A percentile compares a stretch with the other conserved stretches of the same genome.
These are phyloP conservation scores for Hassar affinis DNA, from an alignment of 2,113 vertebrate genomes.

Conservation along the genomic window DNA sequence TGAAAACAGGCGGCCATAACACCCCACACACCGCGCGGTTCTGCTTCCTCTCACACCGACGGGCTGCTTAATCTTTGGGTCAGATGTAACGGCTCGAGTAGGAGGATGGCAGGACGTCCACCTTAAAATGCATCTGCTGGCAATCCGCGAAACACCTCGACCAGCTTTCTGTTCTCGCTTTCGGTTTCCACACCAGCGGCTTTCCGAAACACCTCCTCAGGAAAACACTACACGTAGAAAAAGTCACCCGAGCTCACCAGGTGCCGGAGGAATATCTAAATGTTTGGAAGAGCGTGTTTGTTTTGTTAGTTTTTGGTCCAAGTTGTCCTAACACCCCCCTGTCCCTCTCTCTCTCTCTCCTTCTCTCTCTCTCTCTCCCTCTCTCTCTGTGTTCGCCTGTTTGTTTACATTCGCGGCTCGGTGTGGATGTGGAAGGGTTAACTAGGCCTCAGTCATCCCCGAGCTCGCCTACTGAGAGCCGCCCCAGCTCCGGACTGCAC, in stretches of 20 bases:
- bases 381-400: slow-evolving; percentile 62
- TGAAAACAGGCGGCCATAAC: slow-evolving; percentile 54
- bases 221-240: background rate
- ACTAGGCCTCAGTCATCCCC: slow-evolving; percentile 71
- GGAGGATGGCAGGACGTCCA: background rate
- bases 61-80: background rate
- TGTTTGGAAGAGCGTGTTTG: slow-evolving; percentile 43
- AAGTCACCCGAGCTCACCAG: background rate
- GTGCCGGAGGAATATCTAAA: slow-evolving; percentile 7
- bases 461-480: slow-evolving; percentile 62
- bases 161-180: too few relatives aligned
- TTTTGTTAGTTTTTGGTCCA: background rate
- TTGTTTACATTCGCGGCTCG: slow-evolving; percentile 76
- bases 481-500: too few relatives aligned
- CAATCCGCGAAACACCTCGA: background rate
- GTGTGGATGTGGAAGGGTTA: slow-evolving; percentile 65
- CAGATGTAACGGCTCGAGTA: slow-evolving; percentile 10
- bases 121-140: background rate
- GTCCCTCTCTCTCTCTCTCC: slow-evolving; percentile 47
- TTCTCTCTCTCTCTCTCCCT: too few relatives aligned
- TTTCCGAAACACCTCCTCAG: background rate
- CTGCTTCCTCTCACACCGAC: slow-evolving; percentile 12
- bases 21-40: slow-evolving; percentile 46
- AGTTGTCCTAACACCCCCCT: too few relatives aligned
- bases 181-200: background rate